Base-by-base conservation (phyloP, 2,888 invertebrate species). In the Abrostola triplasia region DNA sequence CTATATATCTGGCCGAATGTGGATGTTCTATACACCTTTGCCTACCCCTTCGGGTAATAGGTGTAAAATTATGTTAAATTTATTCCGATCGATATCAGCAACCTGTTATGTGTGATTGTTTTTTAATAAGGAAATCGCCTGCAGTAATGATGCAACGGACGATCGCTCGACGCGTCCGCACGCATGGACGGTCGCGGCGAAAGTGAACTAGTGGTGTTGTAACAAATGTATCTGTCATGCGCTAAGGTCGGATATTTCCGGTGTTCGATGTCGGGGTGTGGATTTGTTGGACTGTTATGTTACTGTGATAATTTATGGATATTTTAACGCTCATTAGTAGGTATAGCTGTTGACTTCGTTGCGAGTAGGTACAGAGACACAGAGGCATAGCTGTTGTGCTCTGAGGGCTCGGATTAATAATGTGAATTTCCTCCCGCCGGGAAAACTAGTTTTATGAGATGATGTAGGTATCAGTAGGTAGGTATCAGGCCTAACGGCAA, bases 91-190 rank as follows among this genome's bases (percentile, higher is more conserved):
- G 50, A 36, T 41, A 58, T 58, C 49, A 60, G 63, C 67, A 56
- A 50, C 6, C 49, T 57, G 68, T 72, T 49, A 60, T 41, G 54
- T 64, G 50, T 48, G 48, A 72, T 72, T 47, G 60, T 72, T 58
- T 62, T 69, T 72, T 61, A 56, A 60, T 73, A 51, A 77, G 80
- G 80, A 81, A 81, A 74, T 81, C 54, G 79, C 80, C 76, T 81
- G 80, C 55, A 56, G 57, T 41, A 48, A 51, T 76, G 76, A 76
- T 61, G 72, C 68, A 79, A 77, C 69, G 68, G 24, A 24, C 24
- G 24, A 24, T 24, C 24, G 24, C 47, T 9, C 70, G 55, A 66
- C 37, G 60, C 70, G 62, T 60, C 70, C 56, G 51, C 64, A 62
- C 68, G 77, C 71, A 65, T 69, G 47, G 67, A 36, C 40, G 68